Conservation (phyloP, 2,797 vertebrate species). For the Falco berigora region DNA sequence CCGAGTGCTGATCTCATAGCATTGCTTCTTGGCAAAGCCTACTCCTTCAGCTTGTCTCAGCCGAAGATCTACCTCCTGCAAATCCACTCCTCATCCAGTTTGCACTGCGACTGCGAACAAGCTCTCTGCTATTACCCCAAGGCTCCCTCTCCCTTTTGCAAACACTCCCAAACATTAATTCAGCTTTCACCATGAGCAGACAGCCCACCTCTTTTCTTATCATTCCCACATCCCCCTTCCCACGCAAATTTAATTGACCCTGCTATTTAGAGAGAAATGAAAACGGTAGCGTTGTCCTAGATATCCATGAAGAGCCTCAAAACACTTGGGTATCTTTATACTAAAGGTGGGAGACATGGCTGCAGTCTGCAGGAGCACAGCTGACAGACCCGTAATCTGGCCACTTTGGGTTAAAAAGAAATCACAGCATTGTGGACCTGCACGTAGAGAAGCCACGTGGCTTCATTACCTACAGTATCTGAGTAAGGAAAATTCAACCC, state of each 20-base stretch:
- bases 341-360: neutral
- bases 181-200: neutral
- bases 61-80: neutral
- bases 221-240: neutral
- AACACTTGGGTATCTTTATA: neutral
- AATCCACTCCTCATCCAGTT: neutral
- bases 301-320: neutral
- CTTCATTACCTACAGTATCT: neutral
- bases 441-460: rapidly evolving
- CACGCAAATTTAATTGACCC: neutral
- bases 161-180: neutral
- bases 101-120: neutral
- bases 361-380: neutral
- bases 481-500: rapidly evolving
- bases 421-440: neutral
- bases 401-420: neutral
- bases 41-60: neutral
- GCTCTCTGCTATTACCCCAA: neutral
- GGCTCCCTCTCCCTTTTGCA: neutral
- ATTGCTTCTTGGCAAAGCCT: neutral
- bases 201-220: neutral
- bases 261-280: neutral
- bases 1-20: neutral
- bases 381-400: neutral
- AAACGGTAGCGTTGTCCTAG: neutral